phyloP scores from a whole-genome alignment of 2,888 invertebrate species.

The Branchellion lobata region DNA sequence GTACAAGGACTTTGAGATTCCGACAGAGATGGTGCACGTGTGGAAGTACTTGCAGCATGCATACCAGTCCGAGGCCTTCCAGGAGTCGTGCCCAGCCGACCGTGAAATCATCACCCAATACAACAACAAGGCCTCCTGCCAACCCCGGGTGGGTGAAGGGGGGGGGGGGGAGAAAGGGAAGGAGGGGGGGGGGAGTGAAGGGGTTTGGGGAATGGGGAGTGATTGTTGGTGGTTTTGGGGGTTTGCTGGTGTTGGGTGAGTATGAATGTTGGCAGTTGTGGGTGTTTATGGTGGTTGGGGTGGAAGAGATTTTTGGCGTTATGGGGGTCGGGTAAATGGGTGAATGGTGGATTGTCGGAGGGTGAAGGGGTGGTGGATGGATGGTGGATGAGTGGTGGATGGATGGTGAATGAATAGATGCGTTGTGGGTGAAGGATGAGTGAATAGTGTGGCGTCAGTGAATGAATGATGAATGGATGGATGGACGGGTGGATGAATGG shows the following conservation, averaged over 20 bases:
- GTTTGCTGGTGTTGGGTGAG: not conserved
- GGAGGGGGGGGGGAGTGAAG: not conserved
- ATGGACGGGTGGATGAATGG: no score
- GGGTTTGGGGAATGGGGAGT: not conserved
- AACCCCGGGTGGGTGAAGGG: conserved; percentile 34
- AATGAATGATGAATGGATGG: no score
- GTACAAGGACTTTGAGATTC: conserved; percentile 67
- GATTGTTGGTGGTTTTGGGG: not conserved
- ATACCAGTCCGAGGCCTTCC: conserved; percentile 96
- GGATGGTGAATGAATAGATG: no score
- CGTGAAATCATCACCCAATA: conserved; percentile 99
- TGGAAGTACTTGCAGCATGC: conserved; percentile 98
- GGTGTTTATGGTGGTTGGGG: not conserved
- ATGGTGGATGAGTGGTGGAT: no score
- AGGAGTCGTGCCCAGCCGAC: conserved; percentile 96
- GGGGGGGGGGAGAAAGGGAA: not conserved
- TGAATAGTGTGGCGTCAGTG: no score
- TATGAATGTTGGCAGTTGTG: not conserved
- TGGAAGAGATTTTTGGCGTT: no score
- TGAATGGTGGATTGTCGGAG: no score
- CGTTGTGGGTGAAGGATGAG: no score
- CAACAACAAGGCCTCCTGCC: conserved; percentile 56
- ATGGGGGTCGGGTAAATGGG: no score
- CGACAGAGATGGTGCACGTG: conserved; percentile 73
- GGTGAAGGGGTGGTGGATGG: no score